A percentile compares a stretch with the other conserved stretches of the same genome.
phyloP scores from a whole-genome alignment of 2,797 vertebrate species.

The Astyanax mexicanus region DNA sequence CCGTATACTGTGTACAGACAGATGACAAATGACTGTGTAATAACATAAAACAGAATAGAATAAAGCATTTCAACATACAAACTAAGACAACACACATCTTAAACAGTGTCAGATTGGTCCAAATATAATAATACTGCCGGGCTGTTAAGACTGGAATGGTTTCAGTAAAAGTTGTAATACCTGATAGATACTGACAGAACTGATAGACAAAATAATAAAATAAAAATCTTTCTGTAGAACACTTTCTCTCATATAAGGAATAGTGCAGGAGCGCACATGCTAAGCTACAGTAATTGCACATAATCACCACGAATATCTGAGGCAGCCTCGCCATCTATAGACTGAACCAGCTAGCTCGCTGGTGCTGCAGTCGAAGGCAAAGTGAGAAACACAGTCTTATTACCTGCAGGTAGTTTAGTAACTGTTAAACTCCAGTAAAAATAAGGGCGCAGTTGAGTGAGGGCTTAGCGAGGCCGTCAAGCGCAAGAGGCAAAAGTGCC shows the following conservation, averaged over 20 bases:
- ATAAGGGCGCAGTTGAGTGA: background rate
- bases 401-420: constrained; percentile 78
- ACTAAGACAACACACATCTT: constrained; percentile 26
- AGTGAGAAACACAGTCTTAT: constrained; percentile 63
- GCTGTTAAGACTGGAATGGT: constrained; percentile 76
- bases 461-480: constrained; percentile 38
- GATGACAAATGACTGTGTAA: background rate
- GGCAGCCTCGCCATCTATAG: constrained; percentile 36
- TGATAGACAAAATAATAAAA: too few species aligned
- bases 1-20: background rate
- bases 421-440: constrained; percentile 75
- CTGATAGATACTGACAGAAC: constrained; percentile 81
- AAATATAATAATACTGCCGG: constrained; percentile 81
- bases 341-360: constrained; percentile 48
- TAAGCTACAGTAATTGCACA: constrained; percentile 87
- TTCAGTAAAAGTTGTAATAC: constrained; percentile 78
- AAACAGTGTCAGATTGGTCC: constrained; percentile 70
- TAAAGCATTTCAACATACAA: constrained; percentile 63
- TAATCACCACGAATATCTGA: constrained; percentile 74
- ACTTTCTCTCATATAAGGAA: constrained; percentile 29
- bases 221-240: constrained; percentile 55
- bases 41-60: constrained; percentile 58
- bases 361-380: constrained; percentile 75
- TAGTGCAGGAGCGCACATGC: constrained; percentile 79
- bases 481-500: constrained; percentile 39